Evolutionary conservation across 2,113 vertebrate species (phyloP), one percentile per base, ranked within the genome.

Genomic region (Neogale vison): DNA sequence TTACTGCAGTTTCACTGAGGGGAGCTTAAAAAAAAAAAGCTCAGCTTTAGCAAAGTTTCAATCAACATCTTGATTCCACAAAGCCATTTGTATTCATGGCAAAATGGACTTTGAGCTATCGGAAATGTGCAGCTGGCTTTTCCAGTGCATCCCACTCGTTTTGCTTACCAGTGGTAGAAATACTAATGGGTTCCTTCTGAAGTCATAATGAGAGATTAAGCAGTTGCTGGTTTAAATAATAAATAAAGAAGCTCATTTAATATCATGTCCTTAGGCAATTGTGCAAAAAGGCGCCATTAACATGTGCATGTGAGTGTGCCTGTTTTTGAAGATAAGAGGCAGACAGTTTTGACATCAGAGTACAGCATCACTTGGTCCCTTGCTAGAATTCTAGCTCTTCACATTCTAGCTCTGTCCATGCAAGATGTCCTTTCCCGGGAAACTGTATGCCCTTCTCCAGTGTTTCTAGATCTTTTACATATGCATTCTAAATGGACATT

Each of bases 111-210:
- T 74, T 0, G 47, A 86, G 79, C 10, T 87, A 18, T 45, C 45
- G 1, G 61, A 88, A 45, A 12, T 90, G 21, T 52, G 77, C 29
- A 81, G 85, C 31, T 81, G 9, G 14, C 14, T 87, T 97, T 96
- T 26, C 72, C 4, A 63, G 14, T 59, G 76, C 39, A n/a, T 83
- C 59, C 82, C 17, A 18, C 91, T 71, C 80, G 15, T 18, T 81
- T 85, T 87, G 36, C 26, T 83, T 21, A 79, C 45, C 52, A 57
- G 76, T 36, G 36, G 52, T 86, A 36, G 79, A 83, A 55, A 80
- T 36, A 88, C 84, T 94, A 95, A 92, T 90, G 93, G 20, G 15
- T 82, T 95, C n/a, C 95, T 98, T 95, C 74, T 92, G 36, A 93
- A 80, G 36, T 93, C 21, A 12, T 79, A 95, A 88, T 81, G 63